Conservation (phyloP, 2,888 invertebrate species). For the Pyrgus malvae region DNA sequence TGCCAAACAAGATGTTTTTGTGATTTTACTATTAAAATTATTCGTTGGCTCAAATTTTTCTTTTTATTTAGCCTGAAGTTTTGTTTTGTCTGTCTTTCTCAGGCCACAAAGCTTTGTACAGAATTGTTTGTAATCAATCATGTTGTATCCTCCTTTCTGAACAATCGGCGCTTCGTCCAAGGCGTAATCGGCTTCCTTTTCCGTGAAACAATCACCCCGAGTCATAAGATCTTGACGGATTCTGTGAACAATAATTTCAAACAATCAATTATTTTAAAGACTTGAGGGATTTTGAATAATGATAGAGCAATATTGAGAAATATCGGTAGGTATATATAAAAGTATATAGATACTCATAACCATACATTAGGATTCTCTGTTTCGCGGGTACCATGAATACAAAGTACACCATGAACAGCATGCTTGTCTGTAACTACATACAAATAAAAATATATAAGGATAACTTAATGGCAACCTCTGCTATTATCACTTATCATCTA, state of each 20-base stretch:
- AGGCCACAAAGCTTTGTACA: slow-evolving; percentile 83
- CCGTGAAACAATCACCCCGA: slow-evolving; percentile 84
- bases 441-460: too few species aligned
- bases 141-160: slow-evolving; percentile 73
- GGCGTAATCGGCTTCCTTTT: slow-evolving; percentile 83
- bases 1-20: too few species aligned
- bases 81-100: slow-evolving; percentile 64
- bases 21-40: too few species aligned
- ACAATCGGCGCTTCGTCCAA: slow-evolving; percentile 83
- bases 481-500: too few species aligned
- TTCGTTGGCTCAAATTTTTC: too few species aligned
- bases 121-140: slow-evolving; percentile 85
- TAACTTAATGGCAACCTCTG: too few species aligned
- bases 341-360: too few species aligned
- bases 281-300: slow-evolving; percentile 1
- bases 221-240: slow-evolving; percentile 85
- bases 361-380: too few species aligned
- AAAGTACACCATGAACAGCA: too few species aligned
- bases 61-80: slow-evolving; percentile 25
- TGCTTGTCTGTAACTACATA: too few species aligned
- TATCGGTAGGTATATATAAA: not conserved
- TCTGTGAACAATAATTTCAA: slow-evolving; percentile 59
- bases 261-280: slow-evolving; percentile 18
- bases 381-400: too few species aligned
- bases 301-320: not conserved